Evolutionary conservation across 1,140 invertebrate genomes (phyloP).

Genomic region (Polypedilum pembai): DNA sequence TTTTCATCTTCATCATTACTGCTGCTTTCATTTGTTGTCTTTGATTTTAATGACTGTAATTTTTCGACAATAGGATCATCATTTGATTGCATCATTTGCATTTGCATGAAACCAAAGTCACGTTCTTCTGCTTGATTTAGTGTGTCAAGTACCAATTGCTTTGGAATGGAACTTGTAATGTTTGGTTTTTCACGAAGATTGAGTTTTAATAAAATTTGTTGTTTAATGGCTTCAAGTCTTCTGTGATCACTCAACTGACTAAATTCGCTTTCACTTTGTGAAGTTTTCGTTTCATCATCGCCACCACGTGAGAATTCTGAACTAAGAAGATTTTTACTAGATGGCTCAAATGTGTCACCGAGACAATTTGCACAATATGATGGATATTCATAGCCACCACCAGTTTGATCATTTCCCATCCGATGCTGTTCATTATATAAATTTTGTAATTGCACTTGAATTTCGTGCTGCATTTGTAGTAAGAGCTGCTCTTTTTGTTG

Average conservation of each 20-base stretch:
- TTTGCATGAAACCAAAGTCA: slow-evolving; percentile 29
- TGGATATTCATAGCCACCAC: neutral
- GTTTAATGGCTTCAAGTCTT: slow-evolving; percentile 66
- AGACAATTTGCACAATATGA: slow-evolving; percentile 24
- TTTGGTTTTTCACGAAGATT: slow-evolving; percentile 61
- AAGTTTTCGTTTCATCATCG: neutral
- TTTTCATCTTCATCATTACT: slow-evolving; percentile 42
- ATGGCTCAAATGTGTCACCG: neutral
- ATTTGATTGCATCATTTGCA: slow-evolving; percentile 29
- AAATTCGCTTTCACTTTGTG: neutral
- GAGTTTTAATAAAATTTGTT: slow-evolving; percentile 66
- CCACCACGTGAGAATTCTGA: neutral
- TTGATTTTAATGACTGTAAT: slow-evolving; percentile 19
- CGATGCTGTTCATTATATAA: neutral
- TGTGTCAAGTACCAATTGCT: slow-evolving; percentile 61
- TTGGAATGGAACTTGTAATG: slow-evolving; percentile 56
- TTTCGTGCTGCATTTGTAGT: neutral
- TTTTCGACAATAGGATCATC: slow-evolving; percentile 34
- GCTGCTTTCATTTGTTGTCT: slow-evolving; percentile 33
- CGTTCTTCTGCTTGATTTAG: slow-evolving; percentile 54
- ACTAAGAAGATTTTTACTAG: neutral
- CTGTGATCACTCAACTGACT: slow-evolving; percentile 45
- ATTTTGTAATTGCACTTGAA: neutral
- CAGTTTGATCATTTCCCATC: neutral
- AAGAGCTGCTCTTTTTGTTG: neutral